phyloP scores from a whole-genome alignment of 2,797 vertebrate genomes.

The Loris lydekkerianus region DNA sequence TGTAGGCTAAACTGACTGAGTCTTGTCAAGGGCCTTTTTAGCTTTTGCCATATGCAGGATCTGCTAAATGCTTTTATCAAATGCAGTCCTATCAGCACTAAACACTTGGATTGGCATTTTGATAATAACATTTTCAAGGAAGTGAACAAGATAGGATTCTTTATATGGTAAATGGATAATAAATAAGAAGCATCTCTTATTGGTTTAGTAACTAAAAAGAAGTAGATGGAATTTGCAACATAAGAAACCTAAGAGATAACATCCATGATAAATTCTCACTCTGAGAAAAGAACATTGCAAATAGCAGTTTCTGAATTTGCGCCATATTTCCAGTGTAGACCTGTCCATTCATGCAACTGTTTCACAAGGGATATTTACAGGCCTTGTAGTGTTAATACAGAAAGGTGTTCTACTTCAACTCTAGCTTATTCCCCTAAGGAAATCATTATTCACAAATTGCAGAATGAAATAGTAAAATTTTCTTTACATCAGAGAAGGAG shows the following conservation, averaged over 20 bases:
- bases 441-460: slow-evolving; percentile 42
- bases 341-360: slow-evolving; percentile 52
- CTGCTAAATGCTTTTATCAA: slow-evolving; percentile 61
- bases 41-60: slow-evolving; percentile 37
- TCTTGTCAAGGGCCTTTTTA: slow-evolving; percentile 25
- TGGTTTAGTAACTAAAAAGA: slow-evolving; percentile 60
- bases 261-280: slow-evolving; percentile 55
- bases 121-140: slow-evolving; percentile 68
- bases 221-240: slow-evolving; percentile 42
- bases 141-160: slow-evolving; percentile 60
- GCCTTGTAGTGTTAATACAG: neutral
- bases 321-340: slow-evolving; percentile 27
- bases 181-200: slow-evolving; percentile 46
- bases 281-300: slow-evolving; percentile 45
- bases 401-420: slow-evolving; percentile 29
- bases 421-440: slow-evolving; percentile 24
- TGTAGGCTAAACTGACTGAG: slow-evolving; percentile 38
- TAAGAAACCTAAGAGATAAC: slow-evolving; percentile 53
- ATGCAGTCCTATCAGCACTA: slow-evolving; percentile 64
- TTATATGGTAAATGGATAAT: slow-evolving; percentile 59
- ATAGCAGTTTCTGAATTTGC: slow-evolving; percentile 58
- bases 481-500: neutral
- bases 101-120: slow-evolving; percentile 69
- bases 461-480: slow-evolving; percentile 49
- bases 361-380: slow-evolving; percentile 66